Percentiles rank a stretch among this genome's conserved stretches.
Evolutionary conservation across 2,113 vertebrate genomes (phyloP).

Genomic region (Peromyscus californicus): DNA sequence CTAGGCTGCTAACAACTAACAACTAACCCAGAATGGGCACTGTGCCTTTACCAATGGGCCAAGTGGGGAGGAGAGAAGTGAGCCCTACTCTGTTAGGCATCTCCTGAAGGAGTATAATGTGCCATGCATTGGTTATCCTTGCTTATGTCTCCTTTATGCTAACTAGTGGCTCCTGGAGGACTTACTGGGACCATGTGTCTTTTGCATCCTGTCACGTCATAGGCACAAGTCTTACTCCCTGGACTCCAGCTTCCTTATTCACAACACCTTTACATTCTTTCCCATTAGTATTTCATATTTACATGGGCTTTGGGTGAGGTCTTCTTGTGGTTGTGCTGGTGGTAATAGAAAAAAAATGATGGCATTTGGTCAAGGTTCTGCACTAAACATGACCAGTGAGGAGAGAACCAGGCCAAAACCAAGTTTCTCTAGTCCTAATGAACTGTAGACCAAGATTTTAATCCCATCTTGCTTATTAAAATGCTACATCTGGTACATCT

Average conservation of each 20-base stretch:
- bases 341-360: neutral
- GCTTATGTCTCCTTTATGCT: neutral
- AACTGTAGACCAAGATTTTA: neutral
- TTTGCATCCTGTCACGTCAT: neutral
- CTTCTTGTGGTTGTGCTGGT: neutral
- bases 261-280: neutral
- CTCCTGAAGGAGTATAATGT: neutral
- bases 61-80: neutral
- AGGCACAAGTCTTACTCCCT: neutral
- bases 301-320: neutral
- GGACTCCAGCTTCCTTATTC: neutral
- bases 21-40: neutral
- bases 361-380: neutral
- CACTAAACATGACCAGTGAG: neutral
- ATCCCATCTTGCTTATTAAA: slow-evolving; percentile 21
- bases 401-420: neutral
- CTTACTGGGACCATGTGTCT: neutral
- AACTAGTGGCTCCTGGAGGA: neutral
- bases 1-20: neutral
- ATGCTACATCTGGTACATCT: neutral
- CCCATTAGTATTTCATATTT: neutral
- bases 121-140: neutral
- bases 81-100: neutral
- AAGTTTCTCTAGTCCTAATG: neutral
- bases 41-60: neutral